Conservation (phyloP, 2,113 vertebrate species). For the Pyxicephalus adspersus region DNA sequence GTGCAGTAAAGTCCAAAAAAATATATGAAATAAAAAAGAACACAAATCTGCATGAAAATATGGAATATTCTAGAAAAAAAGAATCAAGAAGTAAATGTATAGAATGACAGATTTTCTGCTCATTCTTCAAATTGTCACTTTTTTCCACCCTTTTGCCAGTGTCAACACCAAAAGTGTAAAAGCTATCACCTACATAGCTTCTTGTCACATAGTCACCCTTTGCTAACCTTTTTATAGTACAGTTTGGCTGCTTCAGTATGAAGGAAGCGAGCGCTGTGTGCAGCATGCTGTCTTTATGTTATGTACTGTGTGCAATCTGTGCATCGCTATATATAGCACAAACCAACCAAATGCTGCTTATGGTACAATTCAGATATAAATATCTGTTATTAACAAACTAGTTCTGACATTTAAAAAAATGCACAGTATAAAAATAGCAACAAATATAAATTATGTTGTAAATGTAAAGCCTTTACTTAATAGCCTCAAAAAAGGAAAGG, state of each 20-base stretch:
- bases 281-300: not conserved
- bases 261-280: not conserved
- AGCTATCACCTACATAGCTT: conserved; percentile 26
- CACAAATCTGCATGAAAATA: too few relatives aligned
- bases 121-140: conserved; percentile 18
- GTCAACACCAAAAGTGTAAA: conserved; percentile 25
- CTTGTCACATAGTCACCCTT: conserved; percentile 8
- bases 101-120: conserved; percentile 5
- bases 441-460: too few relatives aligned
- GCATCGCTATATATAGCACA: not conserved
- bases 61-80: not conserved
- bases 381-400: not conserved
- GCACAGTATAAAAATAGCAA: too few relatives aligned
- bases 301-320: conserved; percentile 1
- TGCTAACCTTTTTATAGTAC: not conserved
- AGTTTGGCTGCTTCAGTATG: conserved; percentile 1
- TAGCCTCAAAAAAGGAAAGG: too few relatives aligned
- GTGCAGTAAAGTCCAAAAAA: not conserved
- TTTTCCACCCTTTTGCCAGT: conserved; percentile 27
- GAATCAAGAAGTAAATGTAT: not conserved
- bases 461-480: too few relatives aligned
- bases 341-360: not conserved
- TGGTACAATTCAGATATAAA: not conserved
- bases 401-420: too few relatives aligned
- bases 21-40: too few relatives aligned